Percentiles rank a stretch among this genome's conserved stretches.
These are phyloP conservation scores for Sebastiscus tertius DNA, from an alignment of 2,797 vertebrate genomes.

Conservation along the genomic window DNA sequence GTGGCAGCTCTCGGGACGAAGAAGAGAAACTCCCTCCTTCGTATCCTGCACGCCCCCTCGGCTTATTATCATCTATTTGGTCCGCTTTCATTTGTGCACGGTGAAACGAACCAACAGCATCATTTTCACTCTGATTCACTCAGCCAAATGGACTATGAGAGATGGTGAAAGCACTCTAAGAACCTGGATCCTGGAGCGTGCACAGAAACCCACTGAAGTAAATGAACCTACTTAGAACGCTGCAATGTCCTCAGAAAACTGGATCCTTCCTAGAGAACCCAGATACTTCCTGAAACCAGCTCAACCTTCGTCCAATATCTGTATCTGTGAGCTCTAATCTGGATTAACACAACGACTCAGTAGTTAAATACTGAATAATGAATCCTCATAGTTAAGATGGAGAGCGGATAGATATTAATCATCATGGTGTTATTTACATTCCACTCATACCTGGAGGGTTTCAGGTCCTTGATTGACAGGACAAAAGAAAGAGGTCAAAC, in stretches of 20 bases:
- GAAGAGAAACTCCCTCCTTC: too few relatives aligned
- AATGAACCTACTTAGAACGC: too few relatives aligned
- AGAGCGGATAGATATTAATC: background rate
- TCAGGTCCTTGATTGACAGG: too few relatives aligned
- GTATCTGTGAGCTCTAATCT: background rate
- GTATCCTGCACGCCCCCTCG: too few relatives aligned
- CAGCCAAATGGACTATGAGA: too few relatives aligned
- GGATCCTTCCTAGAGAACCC: background rate
- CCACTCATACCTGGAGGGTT: background rate
- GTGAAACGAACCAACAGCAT: too few relatives aligned
- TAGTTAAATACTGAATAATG: background rate
- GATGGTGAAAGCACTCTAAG: too few relatives aligned
- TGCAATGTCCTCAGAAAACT: background rate
- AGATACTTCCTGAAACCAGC: background rate
- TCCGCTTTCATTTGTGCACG: too few relatives aligned
- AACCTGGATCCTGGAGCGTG: background rate
- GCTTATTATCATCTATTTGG: too few relatives aligned
- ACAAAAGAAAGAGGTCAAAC: background rate
- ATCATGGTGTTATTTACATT: background rate
- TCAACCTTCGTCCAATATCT: background rate
- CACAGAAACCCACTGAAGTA: background rate
- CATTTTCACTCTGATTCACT: too few relatives aligned
- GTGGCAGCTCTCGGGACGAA: too few relatives aligned
- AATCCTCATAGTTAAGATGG: background rate
- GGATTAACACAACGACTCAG: background rate